phyloP scores from a whole-genome alignment of 2,797 vertebrate species.

The Pantherophis alleghaniensis region DNA sequence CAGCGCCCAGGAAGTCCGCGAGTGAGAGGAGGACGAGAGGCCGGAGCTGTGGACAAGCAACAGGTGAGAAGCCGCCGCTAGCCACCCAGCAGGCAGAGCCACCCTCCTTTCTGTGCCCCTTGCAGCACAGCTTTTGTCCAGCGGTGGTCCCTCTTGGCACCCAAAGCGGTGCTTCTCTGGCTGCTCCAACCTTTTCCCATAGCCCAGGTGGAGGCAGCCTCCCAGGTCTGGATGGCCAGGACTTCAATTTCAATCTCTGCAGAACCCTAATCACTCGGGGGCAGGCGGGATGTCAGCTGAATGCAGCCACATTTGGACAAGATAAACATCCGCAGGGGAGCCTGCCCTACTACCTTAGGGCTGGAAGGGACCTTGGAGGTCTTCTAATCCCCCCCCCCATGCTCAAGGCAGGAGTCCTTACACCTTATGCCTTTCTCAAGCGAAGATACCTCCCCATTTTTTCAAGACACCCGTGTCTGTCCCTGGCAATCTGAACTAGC shows the following conservation, averaged over 20 bases:
- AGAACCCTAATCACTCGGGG: conserved; percentile 50
- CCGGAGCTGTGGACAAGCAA: neutral
- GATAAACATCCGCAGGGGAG: neutral
- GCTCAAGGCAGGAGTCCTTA: neutral
- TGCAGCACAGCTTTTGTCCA: neutral
- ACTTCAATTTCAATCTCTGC: neutral
- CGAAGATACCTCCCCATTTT: neutral
- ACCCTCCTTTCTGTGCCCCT: neutral
- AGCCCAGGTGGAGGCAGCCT: neutral
- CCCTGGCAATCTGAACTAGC: neutral
- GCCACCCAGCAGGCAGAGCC: neutral
- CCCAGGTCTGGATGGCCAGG: no score
- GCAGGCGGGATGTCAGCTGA: conserved; percentile 66
- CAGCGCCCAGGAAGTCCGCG: conserved; percentile 77
- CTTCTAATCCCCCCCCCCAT: neutral
- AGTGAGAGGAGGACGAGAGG: conserved; percentile 72
- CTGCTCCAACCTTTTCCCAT: neutral
- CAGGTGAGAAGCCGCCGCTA: neutral
- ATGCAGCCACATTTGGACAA: neutral
- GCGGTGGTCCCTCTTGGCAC: neutral
- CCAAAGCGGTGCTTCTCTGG: neutral
- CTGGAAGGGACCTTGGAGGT: neutral
- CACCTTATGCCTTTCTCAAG: neutral
- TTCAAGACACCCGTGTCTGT: neutral
- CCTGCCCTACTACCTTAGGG: neutral